These are phyloP conservation scores for Aphodius granarius DNA, from an alignment of 2,888 invertebrate genomes.

Conservation along the genomic window DNA sequence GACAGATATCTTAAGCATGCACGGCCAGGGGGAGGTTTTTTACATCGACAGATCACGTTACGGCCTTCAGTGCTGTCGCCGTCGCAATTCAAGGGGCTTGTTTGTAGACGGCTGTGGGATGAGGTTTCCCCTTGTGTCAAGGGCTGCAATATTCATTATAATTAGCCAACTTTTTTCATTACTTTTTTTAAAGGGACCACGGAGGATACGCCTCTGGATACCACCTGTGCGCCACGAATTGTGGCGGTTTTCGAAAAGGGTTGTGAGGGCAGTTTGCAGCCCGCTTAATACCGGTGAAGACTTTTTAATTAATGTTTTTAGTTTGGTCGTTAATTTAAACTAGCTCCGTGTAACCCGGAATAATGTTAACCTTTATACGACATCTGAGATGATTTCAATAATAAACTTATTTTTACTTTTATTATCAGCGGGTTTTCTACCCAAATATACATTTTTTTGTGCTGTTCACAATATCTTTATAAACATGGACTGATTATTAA, in stretches of 20 bases:
- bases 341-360: not conserved
- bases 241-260: not conserved
- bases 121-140: not conserved
- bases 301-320: not conserved
- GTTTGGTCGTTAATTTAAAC: not conserved
- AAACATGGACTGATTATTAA: too few species aligned
- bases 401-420: too few species aligned
- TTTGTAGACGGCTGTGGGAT: not conserved
- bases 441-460: too few species aligned
- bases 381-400: too few species aligned
- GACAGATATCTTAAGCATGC: slow-evolving; percentile 2
- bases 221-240: not conserved
- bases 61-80: slow-evolving; percentile 3
- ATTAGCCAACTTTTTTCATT: not conserved
- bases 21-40: not conserved
- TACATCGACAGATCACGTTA: slow-evolving; percentile 3
- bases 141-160: not conserved
- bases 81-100: not conserved
- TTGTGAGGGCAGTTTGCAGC: not conserved
- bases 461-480: too few species aligned
- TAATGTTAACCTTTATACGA: too few species aligned
- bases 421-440: too few species aligned
- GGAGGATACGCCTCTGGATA: not conserved
- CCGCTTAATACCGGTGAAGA: not conserved
- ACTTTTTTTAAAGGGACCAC: not conserved